These are phyloP conservation scores for Zapus hudsonius DNA, from an alignment of 2,113 vertebrate species.

Conservation along the genomic window DNA sequence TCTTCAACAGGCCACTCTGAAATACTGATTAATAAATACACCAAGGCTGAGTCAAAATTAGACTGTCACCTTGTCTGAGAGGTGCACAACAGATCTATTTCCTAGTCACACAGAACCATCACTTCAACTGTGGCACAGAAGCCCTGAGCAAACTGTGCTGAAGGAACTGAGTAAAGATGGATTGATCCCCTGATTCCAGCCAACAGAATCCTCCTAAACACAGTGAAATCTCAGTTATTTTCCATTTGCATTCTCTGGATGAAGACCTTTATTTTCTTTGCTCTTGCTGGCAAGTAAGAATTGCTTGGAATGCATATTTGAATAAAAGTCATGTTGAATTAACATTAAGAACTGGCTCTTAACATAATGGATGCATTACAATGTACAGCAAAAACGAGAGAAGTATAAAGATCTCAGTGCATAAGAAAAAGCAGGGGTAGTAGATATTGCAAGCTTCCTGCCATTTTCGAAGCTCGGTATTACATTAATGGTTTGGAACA, in stretches of 20 bases:
- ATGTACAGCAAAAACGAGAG: constrained; percentile 34
- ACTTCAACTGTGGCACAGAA: constrained; percentile 1
- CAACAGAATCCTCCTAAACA: constrained; percentile 41
- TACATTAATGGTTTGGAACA: constrained; percentile 8
- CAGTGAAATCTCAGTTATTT: constrained; percentile 61
- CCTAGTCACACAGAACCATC: constrained; percentile 47
- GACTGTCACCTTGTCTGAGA: neutral
- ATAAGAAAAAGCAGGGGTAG: neutral
- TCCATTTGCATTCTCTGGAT: constrained; percentile 62
- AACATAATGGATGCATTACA: constrained; percentile 64
- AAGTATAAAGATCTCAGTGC: neutral
- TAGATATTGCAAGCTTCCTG: neutral
- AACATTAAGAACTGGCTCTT: constrained; percentile 64
- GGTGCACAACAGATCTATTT: constrained; percentile 51
- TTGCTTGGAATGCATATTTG: constrained; percentile 72
- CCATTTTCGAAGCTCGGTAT: neutral
- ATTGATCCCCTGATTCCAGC: constrained; percentile 59
- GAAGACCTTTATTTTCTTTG: constrained; percentile 19
- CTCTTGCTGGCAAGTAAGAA: constrained; percentile 46
- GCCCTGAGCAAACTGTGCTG: constrained; percentile 25
- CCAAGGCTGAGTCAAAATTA: neutral
- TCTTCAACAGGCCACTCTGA: constrained; percentile 58
- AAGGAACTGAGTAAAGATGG: constrained; percentile 40
- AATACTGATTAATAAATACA: constrained; percentile 60
- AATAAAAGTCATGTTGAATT: constrained; percentile 59